A percentile compares a stretch with the other conserved stretches of the same genome.
Evolutionary conservation across 2,113 vertebrate species (phyloP).

Genomic region (Urocolius indicus): DNA sequence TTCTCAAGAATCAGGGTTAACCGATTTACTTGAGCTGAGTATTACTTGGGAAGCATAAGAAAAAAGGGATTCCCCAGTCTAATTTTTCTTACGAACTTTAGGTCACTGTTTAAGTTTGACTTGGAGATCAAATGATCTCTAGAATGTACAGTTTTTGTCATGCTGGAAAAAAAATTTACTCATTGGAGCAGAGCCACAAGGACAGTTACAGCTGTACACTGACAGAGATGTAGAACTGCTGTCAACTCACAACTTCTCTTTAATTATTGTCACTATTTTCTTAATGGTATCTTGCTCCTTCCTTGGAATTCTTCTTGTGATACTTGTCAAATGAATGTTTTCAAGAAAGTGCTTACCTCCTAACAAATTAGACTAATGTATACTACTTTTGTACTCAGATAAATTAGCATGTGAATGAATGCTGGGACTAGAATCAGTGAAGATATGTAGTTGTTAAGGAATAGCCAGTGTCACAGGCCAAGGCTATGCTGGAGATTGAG

Average conservation of each 20-base stretch:
- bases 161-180: not conserved
- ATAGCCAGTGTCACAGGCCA: not conserved
- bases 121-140: not conserved
- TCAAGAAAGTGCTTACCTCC: not conserved
- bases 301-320: not conserved
- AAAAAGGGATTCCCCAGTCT: not conserved
- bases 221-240: not conserved
- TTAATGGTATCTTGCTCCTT: not conserved
- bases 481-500: fast-evolving
- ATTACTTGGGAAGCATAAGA: not conserved
- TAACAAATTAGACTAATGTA: too few relatives aligned
- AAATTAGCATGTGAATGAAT: too few relatives aligned
- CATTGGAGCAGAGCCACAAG: not conserved
- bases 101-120: not conserved
- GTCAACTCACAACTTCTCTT: not conserved
- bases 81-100: not conserved
- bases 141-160: not conserved
- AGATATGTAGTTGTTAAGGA: fast-evolving
- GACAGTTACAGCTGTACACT: not conserved
- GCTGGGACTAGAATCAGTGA: too few relatives aligned
- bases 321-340: not conserved
- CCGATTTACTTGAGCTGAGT: not conserved
- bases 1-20: not conserved
- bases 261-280: not conserved
- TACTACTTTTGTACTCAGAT: too few relatives aligned